phyloP scores from a whole-genome alignment of 2,113 vertebrate species.

The Tachycineta bicolor region DNA sequence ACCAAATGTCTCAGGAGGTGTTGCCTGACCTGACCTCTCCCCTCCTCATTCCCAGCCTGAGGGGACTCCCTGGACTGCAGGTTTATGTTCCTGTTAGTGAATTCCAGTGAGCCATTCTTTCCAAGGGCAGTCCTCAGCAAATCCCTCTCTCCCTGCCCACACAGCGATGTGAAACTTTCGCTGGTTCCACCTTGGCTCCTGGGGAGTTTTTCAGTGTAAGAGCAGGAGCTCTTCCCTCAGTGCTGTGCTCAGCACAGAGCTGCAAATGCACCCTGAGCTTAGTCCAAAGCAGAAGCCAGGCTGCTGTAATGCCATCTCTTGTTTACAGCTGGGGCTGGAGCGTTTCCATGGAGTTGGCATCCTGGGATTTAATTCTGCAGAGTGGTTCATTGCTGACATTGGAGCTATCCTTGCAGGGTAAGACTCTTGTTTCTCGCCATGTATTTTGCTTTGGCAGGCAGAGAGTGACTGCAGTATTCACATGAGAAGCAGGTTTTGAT shows the following conservation, averaged over 20 bases:
- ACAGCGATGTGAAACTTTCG: neutral
- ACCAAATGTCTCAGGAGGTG: neutral
- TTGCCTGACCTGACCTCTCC: neutral
- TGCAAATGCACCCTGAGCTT: neutral
- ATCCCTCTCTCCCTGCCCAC: neutral
- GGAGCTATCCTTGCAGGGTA: slow-evolving; percentile 91
- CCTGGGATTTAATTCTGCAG: slow-evolving; percentile 89
- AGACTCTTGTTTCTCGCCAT: slow-evolving; percentile 16
- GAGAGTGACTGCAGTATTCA: neutral
- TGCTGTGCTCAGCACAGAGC: neutral
- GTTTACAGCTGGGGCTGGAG: slow-evolving; percentile 87
- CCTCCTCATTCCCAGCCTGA: neutral
- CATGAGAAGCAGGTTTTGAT: neutral
- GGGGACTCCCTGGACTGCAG: neutral
- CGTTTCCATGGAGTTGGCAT: slow-evolving; percentile 90
- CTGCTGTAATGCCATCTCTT: neutral
- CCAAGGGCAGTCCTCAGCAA: neutral
- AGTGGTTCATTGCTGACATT: slow-evolving; percentile 91
- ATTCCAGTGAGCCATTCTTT: neutral
- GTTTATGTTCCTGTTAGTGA: neutral
- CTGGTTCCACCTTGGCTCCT: neutral
- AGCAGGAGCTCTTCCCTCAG: neutral
- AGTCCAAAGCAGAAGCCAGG: neutral
- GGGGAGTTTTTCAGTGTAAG: neutral
- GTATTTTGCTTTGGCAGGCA: neutral